Base-by-base conservation (phyloP, 2,888 invertebrate species). In the Clostera curtula region DNA sequence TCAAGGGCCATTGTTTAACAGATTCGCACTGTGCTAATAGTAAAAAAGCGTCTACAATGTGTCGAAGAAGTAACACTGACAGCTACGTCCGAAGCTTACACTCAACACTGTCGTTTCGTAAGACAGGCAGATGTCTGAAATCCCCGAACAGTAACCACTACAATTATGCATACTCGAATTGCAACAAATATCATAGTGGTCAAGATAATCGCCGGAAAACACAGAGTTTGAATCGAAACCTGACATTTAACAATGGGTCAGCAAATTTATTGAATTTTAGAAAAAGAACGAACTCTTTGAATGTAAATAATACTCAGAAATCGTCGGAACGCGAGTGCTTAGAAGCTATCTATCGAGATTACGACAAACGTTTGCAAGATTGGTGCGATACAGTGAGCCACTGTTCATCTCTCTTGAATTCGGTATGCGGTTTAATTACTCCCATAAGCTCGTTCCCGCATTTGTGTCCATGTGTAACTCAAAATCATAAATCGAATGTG, bases 341-440 rank as follows among this genome's bases (percentile, higher is more conserved):
- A 34, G 72, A 84, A 53, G 55, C 72, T 3, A 64, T 85, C 27
- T 84, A 85, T 40, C 57, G 73, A 36, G 75, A 82, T 34, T 85
- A 85, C 34, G 84, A 84, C 34, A 68, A 58, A 47, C 68, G 80
- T 11, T 55, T 85, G 31, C 75, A 82, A 40, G 70, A 74, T 36
- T 85, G 85, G 85, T 83, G 83, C 43, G 84, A 85, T 30, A 74
- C 77, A 17, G 59, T 85, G 24, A 80, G 80, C 49, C 64, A 71
- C 33, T 79, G 73, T 40, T 68, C 80, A 13, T 70, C 79, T 16
- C 41, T 67, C 27, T 36, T 71, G 8, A 65, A 54, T 35, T 62
- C 72, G 73, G 76, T 77, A 75, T n/a, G n/a, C n/a, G n/a, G n/a
- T n/a, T n/a, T n/a, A n/a, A n/a, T n/a, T n/a, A n/a, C n/a, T n/a